Evolutionary conservation across 2,113 vertebrate genomes (phyloP).

Genomic region (Eublepharis macularius): DNA sequence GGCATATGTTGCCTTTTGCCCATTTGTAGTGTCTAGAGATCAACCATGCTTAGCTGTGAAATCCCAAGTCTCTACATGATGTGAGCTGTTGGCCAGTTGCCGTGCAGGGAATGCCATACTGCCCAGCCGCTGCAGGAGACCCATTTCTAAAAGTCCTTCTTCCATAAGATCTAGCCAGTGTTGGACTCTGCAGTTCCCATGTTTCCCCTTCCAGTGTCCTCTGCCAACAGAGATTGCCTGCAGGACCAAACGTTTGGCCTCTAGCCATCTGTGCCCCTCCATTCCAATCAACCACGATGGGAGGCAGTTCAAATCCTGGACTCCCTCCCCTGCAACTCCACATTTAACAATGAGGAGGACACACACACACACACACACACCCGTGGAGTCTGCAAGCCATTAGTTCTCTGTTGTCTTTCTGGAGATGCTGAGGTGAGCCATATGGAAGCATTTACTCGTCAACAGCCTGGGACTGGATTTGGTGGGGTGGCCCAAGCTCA

Average conservation of each 20-base stretch:
- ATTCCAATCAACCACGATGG: conserved; percentile 57
- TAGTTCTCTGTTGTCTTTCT: conserved; percentile 71
- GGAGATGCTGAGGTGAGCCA: conserved; percentile 73
- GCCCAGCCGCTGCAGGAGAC: too few relatives aligned
- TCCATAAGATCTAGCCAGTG: too few relatives aligned
- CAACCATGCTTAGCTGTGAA: accelerated
- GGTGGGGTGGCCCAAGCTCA: conserved; percentile 70
- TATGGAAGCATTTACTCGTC: conserved; percentile 74
- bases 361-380: too few relatives aligned
- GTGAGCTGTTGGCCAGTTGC: accelerated
- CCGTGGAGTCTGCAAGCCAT: conserved; percentile 72
- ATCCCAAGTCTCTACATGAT: accelerated
- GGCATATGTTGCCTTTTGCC: not conserved
- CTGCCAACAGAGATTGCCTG: not conserved
- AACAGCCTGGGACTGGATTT: conserved; percentile 69
- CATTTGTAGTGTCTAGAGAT: too few relatives aligned
- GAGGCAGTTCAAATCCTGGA: conserved; percentile 42
- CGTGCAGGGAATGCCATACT: too few relatives aligned
- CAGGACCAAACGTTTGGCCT: not conserved
- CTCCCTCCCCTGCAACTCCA: not conserved
- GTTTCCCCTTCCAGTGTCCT: conserved; percentile 5
- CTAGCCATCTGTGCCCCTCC: conserved; percentile 25
- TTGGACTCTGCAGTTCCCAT: too few relatives aligned
- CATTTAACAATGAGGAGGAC: conserved; percentile 37
- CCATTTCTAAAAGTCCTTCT: too few relatives aligned